These are phyloP conservation scores for Boloria euphrosyne DNA, from an alignment of 2,888 invertebrate genomes.

Conservation along the genomic window DNA sequence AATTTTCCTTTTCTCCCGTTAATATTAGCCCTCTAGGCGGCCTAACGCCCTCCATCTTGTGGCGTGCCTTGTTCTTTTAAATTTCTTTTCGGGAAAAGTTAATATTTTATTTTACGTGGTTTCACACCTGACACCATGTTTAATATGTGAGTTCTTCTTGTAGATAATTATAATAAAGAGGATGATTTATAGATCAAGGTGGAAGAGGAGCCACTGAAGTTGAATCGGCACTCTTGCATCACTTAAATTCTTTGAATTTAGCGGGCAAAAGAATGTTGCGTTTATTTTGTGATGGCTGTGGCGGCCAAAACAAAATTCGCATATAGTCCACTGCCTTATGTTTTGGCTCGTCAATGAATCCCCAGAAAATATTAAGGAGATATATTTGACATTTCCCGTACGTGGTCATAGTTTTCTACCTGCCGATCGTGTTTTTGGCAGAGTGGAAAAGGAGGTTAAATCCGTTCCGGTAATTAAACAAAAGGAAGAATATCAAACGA, in stretches of 20 bases:
- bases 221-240: constrained; percentile 35
- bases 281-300: constrained; percentile 48
- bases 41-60: too few species aligned
- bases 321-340: constrained; percentile 45
- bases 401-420: constrained; percentile 36
- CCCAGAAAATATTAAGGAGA: constrained; percentile 16
- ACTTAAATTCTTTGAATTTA: constrained; percentile 35
- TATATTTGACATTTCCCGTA: constrained; percentile 23
- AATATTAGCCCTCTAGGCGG: too few species aligned
- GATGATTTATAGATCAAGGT: too few species aligned
- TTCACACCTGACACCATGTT: too few species aligned
- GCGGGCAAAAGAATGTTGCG: constrained; percentile 34
- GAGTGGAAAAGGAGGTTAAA: constrained; percentile 15
- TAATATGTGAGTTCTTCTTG: too few species aligned
- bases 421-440: constrained; percentile 21
- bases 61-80: too few species aligned
- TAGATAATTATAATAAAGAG: too few species aligned
- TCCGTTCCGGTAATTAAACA: constrained; percentile 2
- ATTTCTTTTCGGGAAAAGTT: too few species aligned
- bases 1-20: too few species aligned
- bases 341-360: constrained; percentile 39
- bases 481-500: constrained; percentile 20
- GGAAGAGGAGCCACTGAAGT: constrained; percentile 44
- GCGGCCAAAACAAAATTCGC: constrained; percentile 49
- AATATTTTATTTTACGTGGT: too few species aligned